These are phyloP conservation scores for Psittacus erithacus DNA, from an alignment of 2,113 vertebrate genomes.

Conservation along the genomic window DNA sequence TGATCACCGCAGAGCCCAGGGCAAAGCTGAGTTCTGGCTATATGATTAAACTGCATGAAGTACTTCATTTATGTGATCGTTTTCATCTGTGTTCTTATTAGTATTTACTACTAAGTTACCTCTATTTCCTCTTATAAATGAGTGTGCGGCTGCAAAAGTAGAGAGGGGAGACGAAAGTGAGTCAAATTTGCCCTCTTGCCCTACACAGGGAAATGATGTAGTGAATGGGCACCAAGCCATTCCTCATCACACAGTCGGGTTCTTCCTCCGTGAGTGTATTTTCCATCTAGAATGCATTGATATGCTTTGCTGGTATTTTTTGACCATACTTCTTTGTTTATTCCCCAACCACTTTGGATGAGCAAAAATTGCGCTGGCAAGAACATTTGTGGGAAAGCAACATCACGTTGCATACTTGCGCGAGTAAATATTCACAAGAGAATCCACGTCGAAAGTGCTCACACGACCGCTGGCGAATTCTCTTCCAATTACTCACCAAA, in stretches of 20 bases:
- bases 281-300: not conserved
- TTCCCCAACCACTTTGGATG: not conserved
- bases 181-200: not conserved
- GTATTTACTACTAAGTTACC: not conserved
- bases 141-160: not conserved
- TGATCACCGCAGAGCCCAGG: not conserved
- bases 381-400: conserved; percentile 53
- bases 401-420: not conserved
- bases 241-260: not conserved
- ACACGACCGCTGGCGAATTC: not conserved
- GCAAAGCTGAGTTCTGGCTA: not conserved
- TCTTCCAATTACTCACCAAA: conserved; percentile 12
- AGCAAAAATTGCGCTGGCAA: conserved; percentile 20
- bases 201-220: not conserved
- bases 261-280: not conserved
- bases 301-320: not conserved
- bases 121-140: not conserved
- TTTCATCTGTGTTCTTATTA: conserved; percentile 20
- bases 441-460: not conserved
- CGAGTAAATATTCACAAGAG: conserved; percentile 28
- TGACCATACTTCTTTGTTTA: conserved; percentile 25
- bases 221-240: not conserved
- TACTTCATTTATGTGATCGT: not conserved
- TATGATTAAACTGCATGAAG: accelerated
- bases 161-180: not conserved